Evolutionary conservation across 1,140 invertebrate genomes (phyloP), one percentile per base, ranked within the genome.

Genomic region (Conus ventricosus): DNA sequence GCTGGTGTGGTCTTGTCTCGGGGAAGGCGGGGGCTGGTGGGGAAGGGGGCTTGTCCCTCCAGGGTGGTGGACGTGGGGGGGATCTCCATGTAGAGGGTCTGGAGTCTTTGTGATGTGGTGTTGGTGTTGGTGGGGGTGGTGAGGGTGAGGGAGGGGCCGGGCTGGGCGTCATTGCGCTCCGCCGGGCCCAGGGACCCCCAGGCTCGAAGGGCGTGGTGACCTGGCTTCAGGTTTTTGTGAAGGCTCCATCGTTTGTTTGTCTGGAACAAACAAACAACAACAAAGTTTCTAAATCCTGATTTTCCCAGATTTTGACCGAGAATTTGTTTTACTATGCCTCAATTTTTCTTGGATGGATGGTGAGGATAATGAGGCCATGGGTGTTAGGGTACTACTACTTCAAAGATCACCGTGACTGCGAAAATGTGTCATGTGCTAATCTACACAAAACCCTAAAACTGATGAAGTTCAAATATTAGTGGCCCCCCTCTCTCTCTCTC

Each of bases 31-130:
- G 60, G 87, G 51, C 39, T 15, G 8, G 8, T 13, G 91, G 84
- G 11, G 88, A 88, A 25, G 23, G 63, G 76, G 13, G 7, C 57
- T 80, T 60, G 60, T 87, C 88, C 15, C 87, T 53, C 51, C 88
- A 13, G 63, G 76, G 87, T 86, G 67, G 67, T n/a, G 13, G 67
- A 7, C 20, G 6, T 71, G 67, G 4, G 78, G 2, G 91, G 89
- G 60, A 92, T 92, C 85, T 92, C 91, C 90, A 91, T 92, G 89
- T 91, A 81, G 4, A 88, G 20, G 85, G 17, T 11, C 13, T 51
- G 57, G 39, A 23, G 80, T 53, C 76, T 78, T 39, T 54, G 15
- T 51, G 10, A 51, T 53, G 80, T 51, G 82, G 54, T 60, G 82
- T 0, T 51, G 53, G 81, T 83, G 81, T 1, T n/a, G 76, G 76